These are phyloP conservation scores for Aurelia sp. DNA, from an alignment of 30 jellyfish, hydroid and myxozoan genomes.

Conservation along the genomic window DNA sequence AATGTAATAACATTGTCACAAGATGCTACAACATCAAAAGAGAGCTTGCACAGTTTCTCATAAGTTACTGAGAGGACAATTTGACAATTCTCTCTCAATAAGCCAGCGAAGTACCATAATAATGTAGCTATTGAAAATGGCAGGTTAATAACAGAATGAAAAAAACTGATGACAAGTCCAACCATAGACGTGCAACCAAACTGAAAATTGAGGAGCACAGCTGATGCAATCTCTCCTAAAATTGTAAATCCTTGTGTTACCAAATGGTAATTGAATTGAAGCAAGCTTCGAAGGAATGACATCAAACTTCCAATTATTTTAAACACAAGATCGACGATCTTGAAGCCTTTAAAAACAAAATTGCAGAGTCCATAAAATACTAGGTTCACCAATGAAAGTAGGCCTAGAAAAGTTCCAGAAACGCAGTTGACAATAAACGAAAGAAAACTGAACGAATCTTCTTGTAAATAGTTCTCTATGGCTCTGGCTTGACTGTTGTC, in stretches of 20 bases:
- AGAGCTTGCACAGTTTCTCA: too few species aligned
- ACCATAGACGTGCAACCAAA: background rate
- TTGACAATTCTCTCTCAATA: too few species aligned
- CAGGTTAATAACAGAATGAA: too few species aligned
- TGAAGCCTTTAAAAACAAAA: conserved; percentile 7
- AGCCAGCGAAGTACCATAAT: too few species aligned
- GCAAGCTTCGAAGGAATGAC: conserved; percentile 16
- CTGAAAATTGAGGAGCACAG: background rate
- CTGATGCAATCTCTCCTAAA: background rate
- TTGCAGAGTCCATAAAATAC: conserved; percentile 24
- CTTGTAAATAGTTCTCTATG: too few species aligned
- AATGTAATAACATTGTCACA: too few species aligned
- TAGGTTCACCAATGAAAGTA: conserved; percentile 1
- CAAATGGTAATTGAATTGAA: conserved; percentile 24
- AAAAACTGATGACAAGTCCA: too few species aligned
- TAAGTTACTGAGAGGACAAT: too few species aligned
- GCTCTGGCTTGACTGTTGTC: too few species aligned
- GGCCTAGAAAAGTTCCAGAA: background rate
- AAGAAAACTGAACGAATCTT: background rate
- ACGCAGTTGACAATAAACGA: conserved; percentile 6
- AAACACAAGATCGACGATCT: conserved; percentile 18
- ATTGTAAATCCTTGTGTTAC: conserved; percentile 21
- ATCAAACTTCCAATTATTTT: conserved; percentile 11
- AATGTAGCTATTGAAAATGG: too few species aligned
- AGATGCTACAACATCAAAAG: too few species aligned